Conservation (phyloP, 2,113 vertebrate species). For the Sakesphorus luctuosus region DNA sequence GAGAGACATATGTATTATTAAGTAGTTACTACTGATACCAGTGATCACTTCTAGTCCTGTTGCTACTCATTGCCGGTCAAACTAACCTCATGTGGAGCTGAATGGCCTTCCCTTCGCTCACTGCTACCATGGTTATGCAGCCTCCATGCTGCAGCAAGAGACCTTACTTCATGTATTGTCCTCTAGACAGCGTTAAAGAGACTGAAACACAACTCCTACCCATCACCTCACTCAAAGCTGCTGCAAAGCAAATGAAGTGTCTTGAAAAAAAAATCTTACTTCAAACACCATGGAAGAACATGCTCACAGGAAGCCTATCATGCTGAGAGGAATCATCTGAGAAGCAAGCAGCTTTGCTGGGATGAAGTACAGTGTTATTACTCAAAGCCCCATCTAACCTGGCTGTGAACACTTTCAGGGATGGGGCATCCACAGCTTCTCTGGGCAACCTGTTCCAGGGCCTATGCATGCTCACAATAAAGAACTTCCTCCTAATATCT, state of each 20-base stretch:
- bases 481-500: background rate
- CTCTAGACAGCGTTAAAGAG: background rate
- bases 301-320: background rate
- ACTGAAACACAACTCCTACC: background rate
- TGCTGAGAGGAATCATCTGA: background rate
- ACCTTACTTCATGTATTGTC: background rate
- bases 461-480: background rate
- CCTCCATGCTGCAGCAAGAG: background rate
- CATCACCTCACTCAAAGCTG: background rate
- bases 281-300: background rate
- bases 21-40: background rate
- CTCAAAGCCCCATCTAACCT: background rate
- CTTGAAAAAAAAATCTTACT: background rate
- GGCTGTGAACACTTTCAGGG: background rate
- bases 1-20: background rate
- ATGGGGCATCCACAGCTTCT: background rate
- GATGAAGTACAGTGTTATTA: background rate
- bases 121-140: background rate
- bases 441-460: background rate
- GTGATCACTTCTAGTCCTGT: background rate
- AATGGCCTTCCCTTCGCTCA: background rate
- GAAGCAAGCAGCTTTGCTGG: background rate
- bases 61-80: background rate
- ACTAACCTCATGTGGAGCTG: background rate
- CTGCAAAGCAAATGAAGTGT: background rate